phyloP scores from a whole-genome alignment of 2,797 vertebrate genomes.

The Gambelia wislizenii region DNA sequence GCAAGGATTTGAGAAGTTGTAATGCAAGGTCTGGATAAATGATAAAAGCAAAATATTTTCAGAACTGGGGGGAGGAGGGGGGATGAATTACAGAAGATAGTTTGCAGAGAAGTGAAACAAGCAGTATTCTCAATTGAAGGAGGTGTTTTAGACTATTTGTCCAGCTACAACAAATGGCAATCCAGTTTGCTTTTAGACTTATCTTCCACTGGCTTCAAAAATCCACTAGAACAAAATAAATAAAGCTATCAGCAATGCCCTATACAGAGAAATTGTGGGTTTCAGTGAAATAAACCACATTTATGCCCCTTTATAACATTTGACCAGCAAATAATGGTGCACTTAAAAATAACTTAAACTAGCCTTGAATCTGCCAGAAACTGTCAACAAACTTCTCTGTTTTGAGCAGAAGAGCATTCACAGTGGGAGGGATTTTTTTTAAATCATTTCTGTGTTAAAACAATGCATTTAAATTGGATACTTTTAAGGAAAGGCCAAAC shows the following conservation, averaged over 20 bases:
- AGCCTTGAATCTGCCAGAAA: neutral
- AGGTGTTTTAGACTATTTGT: neutral
- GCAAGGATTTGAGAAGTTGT: neutral
- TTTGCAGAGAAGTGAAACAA: neutral
- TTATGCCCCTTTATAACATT: neutral
- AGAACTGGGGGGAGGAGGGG: neutral
- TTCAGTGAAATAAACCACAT: constrained; percentile 1
- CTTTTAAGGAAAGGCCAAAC: neutral
- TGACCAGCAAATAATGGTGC: neutral
- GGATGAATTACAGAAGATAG: neutral
- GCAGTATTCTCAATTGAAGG: too few species aligned
- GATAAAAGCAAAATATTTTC: neutral
- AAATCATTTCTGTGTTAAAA: neutral
- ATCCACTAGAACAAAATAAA: constrained; percentile 10
- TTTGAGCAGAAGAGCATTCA: neutral
- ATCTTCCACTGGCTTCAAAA: neutral
- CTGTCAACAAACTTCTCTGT: neutral
- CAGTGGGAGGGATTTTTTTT: neutral
- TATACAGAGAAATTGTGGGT: neutral
- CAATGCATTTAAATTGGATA: neutral
- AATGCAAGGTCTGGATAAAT: too few species aligned
- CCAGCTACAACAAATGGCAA: neutral
- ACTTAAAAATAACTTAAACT: constrained; percentile 30
- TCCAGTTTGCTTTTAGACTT: neutral
- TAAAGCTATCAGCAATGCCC: neutral